These are phyloP conservation scores for Edolisoma coerulescens DNA, from an alignment of 2,113 vertebrate species.

Conservation along the genomic window DNA sequence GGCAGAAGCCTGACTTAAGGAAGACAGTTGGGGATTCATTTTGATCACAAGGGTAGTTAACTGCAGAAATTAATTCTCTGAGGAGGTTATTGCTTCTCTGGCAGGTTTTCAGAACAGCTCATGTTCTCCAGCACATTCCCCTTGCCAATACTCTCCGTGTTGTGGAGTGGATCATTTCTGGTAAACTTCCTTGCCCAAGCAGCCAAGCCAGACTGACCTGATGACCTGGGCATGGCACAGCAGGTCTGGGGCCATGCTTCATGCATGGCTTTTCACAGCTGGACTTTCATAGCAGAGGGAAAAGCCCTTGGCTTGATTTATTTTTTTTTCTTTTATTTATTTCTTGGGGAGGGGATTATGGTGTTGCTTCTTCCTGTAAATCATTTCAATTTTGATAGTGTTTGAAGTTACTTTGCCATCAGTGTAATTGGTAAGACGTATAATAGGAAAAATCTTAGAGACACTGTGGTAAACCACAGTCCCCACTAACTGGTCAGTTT, in stretches of 20 bases:
- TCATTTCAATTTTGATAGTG: background rate
- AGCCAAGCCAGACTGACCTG: background rate
- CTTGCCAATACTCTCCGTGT: background rate
- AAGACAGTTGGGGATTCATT: background rate
- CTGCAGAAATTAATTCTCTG: background rate
- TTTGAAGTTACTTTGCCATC: background rate
- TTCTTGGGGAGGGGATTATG: background rate
- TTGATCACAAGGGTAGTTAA: slow-evolving; percentile 1
- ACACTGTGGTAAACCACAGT: background rate
- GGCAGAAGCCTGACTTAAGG: background rate
- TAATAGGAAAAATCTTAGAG: background rate
- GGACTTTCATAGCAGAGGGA: background rate
- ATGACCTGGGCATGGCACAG: background rate
- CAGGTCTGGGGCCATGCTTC: background rate
- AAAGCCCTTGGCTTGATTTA: background rate
- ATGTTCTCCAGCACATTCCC: background rate
- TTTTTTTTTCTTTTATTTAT: background rate
- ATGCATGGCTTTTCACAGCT: background rate
- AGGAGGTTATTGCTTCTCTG: slow-evolving; percentile 5
- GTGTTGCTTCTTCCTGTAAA: background rate
- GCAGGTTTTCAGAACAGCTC: background rate
- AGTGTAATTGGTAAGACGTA: background rate
- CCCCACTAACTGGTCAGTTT: background rate
- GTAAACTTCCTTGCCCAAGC: background rate
- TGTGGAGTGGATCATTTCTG: background rate